Conservation (phyloP, 2,797 vertebrate genomes). For the Pseudopleuronectes americanus region DNA sequence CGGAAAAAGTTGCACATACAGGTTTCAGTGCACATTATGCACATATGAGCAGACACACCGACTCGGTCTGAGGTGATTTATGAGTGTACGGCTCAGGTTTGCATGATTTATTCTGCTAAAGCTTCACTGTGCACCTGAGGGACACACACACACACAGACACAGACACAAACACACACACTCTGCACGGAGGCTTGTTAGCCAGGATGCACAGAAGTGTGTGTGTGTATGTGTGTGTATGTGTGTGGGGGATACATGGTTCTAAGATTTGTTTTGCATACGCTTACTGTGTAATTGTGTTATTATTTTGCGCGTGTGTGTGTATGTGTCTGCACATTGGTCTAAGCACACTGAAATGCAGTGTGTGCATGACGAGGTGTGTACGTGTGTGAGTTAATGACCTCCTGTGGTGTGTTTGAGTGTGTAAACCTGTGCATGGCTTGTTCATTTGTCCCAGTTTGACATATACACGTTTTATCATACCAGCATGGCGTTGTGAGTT, state of each 20-base stretch:
- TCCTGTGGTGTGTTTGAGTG: not conserved
- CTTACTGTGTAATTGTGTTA: constrained; percentile 9
- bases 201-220: constrained; percentile 1
- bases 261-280: constrained; percentile 17
- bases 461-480: constrained; percentile 4
- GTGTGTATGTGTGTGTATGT: constrained; percentile 2
- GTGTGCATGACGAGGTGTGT: constrained; percentile 8
- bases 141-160: constrained; percentile 40
- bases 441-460: not conserved
- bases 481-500: not conserved
- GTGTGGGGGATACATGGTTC: not conserved
- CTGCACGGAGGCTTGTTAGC: constrained; percentile 60
- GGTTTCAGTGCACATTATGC: constrained; percentile 36
- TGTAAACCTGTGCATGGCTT: not conserved
- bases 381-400: constrained; percentile 1
- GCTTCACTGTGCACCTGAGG: constrained; percentile 66
- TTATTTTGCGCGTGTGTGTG: not conserved
- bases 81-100: constrained; percentile 60
- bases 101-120: constrained; percentile 76
- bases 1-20: constrained; percentile 17
- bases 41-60: constrained; percentile 11
- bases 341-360: constrained; percentile 2
- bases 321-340: not conserved
- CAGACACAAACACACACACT: constrained; percentile 14
- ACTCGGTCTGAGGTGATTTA: constrained; percentile 66